Percentiles rank a stretch among this genome's conserved stretches.
Evolutionary conservation across 2,797 vertebrate species (phyloP).

Genomic region (Lophotriccus pileatus): DNA sequence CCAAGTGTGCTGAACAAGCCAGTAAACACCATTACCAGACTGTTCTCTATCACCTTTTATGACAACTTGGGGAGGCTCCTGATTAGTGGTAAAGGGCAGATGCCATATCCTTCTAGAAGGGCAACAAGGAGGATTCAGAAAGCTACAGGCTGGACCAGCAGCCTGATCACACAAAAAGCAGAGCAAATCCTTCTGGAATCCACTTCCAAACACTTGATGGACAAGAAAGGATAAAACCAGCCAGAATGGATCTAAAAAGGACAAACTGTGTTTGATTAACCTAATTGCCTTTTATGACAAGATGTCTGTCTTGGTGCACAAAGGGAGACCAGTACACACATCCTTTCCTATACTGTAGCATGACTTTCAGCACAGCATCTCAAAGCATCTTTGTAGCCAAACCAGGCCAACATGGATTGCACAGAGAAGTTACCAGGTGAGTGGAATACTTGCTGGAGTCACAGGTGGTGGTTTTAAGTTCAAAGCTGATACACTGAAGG

Average conservation of each 20-base stretch:
- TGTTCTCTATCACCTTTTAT: not conserved
- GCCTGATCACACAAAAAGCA: not conserved
- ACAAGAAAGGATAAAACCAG: not conserved
- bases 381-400: not conserved
- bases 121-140: not conserved
- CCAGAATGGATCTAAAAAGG: not conserved
- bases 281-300: not conserved
- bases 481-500: not conserved
- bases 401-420: not conserved
- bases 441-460: not conserved
- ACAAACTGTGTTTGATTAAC: not conserved
- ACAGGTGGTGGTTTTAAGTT: not conserved
- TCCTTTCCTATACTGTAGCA: not conserved
- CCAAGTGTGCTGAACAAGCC: not conserved
- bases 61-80: not conserved
- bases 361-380: not conserved
- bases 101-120: not conserved
- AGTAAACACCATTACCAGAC: not conserved
- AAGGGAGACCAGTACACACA: not conserved
- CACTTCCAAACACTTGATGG: not conserved
- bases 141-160: not conserved
- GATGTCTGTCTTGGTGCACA: not conserved
- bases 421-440: not conserved
- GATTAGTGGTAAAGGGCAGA: not conserved
- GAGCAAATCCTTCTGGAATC: not conserved